Evolutionary conservation across 2,797 vertebrate species (phyloP).

Genomic region (Tiaroga cobitis): DNA sequence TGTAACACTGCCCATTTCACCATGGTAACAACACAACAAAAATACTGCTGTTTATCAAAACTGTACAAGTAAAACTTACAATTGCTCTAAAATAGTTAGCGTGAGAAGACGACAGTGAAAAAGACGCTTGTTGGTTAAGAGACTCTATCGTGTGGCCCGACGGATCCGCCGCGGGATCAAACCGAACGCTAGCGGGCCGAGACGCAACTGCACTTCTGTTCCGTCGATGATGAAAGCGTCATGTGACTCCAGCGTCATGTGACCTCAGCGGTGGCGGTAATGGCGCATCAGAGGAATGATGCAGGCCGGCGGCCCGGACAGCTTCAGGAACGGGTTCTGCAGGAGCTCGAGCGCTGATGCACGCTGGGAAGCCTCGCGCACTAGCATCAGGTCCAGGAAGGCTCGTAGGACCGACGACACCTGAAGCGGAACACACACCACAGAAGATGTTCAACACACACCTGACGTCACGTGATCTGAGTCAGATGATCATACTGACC

Average conservation of each 20-base stretch:
- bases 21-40: conserved; percentile 93
- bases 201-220: neutral
- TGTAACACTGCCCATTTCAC: conserved; percentile 92
- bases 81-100: conserved; percentile 93
- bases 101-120: conserved; percentile 83
- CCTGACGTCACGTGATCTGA: neutral
- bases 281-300: conserved; percentile 98
- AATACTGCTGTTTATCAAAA: conserved; percentile 99
- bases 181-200: neutral
- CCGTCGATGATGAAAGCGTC: neutral
- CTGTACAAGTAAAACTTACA: conserved; percentile 96
- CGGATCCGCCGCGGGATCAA: neutral
- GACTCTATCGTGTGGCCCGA: conserved; percentile 6
- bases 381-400: conserved; percentile 95
- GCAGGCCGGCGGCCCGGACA: conserved; percentile 93
- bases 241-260: conserved; percentile 59
- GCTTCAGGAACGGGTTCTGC: conserved; percentile 92
- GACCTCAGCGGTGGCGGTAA: conserved; percentile 89
- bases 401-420: conserved; percentile 90
- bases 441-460: neutral
- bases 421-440: conserved; percentile 67
- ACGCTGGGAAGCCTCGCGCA: conserved; percentile 93
- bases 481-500: no score
- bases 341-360: conserved; percentile 93
- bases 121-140: conserved; percentile 47